Conservation (phyloP, 2,797 vertebrate species). For the Thripadectes ignobilis region DNA sequence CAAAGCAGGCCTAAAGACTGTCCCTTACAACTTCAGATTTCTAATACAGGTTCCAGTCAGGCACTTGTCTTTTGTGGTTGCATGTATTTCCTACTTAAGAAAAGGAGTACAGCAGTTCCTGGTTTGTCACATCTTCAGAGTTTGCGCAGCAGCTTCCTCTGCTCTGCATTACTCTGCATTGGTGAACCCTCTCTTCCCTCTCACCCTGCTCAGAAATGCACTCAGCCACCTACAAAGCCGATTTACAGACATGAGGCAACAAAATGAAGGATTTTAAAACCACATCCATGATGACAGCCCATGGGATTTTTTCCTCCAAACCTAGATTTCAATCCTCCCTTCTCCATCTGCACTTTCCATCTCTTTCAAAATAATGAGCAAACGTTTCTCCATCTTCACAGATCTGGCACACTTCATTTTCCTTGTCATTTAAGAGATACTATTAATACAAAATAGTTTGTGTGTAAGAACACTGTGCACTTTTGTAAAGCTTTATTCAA, state of each 20-base stretch:
- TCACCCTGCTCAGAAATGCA: not conserved
- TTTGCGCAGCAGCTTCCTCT: slow-evolving; percentile 47
- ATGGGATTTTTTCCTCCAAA: not conserved
- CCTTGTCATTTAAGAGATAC: slow-evolving; percentile 10
- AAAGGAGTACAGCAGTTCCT: slow-evolving; percentile 49
- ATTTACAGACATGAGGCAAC: not conserved
- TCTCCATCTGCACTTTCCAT: slow-evolving; percentile 14
- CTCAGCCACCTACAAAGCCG: not conserved
- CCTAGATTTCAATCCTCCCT: not conserved
- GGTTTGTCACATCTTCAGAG: slow-evolving; percentile 37
- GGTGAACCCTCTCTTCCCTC: not conserved
- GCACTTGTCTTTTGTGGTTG: slow-evolving; percentile 38
- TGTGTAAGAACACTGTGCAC: slow-evolving; percentile 48
- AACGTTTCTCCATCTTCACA: not conserved
- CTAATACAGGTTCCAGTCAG: not conserved
- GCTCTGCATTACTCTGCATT: not conserved
- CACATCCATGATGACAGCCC: not conserved
- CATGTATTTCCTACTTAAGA: slow-evolving; percentile 59
- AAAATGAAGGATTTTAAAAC: not conserved
- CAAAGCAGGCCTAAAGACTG: not conserved
- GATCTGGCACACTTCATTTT: slow-evolving; percentile 8
- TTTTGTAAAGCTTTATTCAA: slow-evolving; percentile 46
- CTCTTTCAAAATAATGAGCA: not conserved
- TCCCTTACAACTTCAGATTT: slow-evolving; percentile 8
- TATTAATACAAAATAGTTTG: slow-evolving; percentile 56